Percentiles rank a stretch among this genome's conserved stretches.
Evolutionary conservation across 2,113 vertebrate species (phyloP).

Genomic region (Recurvirostra avosetta): DNA sequence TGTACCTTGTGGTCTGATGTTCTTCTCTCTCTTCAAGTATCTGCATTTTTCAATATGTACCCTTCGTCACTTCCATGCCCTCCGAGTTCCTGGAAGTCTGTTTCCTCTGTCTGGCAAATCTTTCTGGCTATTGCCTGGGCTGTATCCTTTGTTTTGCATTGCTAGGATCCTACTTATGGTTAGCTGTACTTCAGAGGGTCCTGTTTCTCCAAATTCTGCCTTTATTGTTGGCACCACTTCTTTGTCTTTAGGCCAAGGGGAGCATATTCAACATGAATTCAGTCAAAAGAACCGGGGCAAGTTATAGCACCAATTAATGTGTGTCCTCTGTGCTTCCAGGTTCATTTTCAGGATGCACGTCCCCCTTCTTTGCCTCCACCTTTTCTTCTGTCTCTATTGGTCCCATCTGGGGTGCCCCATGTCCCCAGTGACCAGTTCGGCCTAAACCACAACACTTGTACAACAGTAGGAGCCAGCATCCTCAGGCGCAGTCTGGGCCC

Average conservation of each 20-base stretch:
- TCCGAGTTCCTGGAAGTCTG: background rate
- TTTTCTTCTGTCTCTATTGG: background rate
- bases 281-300: background rate
- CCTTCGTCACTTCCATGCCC: background rate
- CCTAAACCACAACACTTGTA: background rate
- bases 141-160: background rate
- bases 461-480: background rate
- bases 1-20: background rate
- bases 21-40: background rate
- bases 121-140: background rate
- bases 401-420: no score
- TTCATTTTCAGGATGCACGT: background rate
- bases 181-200: background rate
- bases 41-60: background rate
- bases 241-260: background rate
- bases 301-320: background rate
- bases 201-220: background rate
- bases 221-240: background rate
- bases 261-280: background rate
- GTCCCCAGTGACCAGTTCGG: no score
- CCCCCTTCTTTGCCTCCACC: background rate
- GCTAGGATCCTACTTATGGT: background rate
- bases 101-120: background rate
- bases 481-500: background rate
- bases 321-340: background rate